Percentiles rank a stretch among this genome's conserved stretches.
Conservation (phyloP, 2,113 vertebrate species). For the Petrocephalus zakoni region DNA sequence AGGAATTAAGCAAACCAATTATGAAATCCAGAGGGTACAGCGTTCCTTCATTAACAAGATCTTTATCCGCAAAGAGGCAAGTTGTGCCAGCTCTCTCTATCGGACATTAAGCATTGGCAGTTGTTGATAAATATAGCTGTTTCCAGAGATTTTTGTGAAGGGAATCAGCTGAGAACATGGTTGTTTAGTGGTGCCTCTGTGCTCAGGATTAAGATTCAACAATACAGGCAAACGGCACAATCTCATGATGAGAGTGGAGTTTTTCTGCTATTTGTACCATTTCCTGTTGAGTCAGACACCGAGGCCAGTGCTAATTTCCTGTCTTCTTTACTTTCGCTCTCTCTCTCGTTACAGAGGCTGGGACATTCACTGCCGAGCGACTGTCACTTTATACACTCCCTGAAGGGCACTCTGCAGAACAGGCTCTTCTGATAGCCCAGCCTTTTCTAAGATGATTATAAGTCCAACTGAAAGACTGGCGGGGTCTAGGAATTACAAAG, state of each 20-base stretch:
- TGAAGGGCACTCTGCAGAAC: neutral
- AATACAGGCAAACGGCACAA: neutral
- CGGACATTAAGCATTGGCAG: neutral
- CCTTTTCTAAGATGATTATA: neutral
- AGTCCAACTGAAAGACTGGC: neutral
- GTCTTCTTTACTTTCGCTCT: neutral
- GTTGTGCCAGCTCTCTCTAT: slow-evolving; percentile 7
- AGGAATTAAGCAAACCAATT: slow-evolving; percentile 40
- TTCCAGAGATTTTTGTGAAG: neutral
- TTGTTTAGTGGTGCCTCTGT: neutral
- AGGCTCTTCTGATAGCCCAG: neutral
- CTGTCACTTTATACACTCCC: neutral
- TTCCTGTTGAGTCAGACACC: neutral
- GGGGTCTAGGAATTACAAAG: neutral
- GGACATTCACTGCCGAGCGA: neutral
- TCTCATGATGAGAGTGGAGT: neutral
- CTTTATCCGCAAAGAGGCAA: slow-evolving; percentile 29
- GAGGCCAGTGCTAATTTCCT: neutral
- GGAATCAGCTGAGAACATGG: neutral
- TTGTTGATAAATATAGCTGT: neutral
- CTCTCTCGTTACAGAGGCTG: neutral
- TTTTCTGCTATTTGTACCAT: neutral
- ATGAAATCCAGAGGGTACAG: slow-evolving; percentile 32
- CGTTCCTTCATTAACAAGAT: slow-evolving; percentile 38
- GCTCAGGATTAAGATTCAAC: neutral